Evolutionary conservation across 2,113 vertebrate genomes (phyloP), one percentile per base, ranked within the genome.

Genomic region (Platysteira castanea): DNA sequence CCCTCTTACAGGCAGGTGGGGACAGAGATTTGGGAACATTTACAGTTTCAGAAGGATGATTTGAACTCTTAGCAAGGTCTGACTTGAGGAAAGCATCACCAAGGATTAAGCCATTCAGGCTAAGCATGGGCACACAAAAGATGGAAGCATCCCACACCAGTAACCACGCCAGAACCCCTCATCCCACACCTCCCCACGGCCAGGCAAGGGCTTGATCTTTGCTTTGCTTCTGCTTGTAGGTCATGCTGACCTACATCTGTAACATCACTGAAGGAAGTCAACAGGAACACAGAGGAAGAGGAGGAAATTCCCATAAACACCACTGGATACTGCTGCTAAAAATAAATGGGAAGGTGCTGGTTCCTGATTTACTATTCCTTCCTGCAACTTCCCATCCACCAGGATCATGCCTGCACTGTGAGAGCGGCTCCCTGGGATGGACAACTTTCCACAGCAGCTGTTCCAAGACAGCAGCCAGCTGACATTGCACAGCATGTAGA

Each of bases 291-390:
- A 2, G 60, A 54, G 63, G 52, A 68, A 59, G 35, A 54, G 74
- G 68, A 76, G 59, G 74, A 83, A 83, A 90, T 86, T 94, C 92
- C 70, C 1, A 1, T 67, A 87, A 96, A 91, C 84, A 93, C 31
- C 21, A 22, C 73, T 65, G 65, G 17, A 28, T 73, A 47, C 70
- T 87, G 75, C 84, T 93, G 71, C 93, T 96, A 97, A 94, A 97
- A 93, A 95, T 95, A 94, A 84, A 76, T 3, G 37, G 89, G 76
- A 95, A 95, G 47, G 50, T 77, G 67, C 89, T 61, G 41, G 31
- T 74, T 96, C 86, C 64, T 75, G 56, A 68, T 59, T 46, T 78
- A 41, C 54, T 87, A 33, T 87, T 95, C 83, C 80, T 96, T 95
- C 94, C 92, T 90, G 90, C 0, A 4, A 70, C 79, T 89, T 85